These are phyloP conservation scores for Parthenolecanium corni DNA, from an alignment of 2,888 invertebrate species.

Conservation along the genomic window DNA sequence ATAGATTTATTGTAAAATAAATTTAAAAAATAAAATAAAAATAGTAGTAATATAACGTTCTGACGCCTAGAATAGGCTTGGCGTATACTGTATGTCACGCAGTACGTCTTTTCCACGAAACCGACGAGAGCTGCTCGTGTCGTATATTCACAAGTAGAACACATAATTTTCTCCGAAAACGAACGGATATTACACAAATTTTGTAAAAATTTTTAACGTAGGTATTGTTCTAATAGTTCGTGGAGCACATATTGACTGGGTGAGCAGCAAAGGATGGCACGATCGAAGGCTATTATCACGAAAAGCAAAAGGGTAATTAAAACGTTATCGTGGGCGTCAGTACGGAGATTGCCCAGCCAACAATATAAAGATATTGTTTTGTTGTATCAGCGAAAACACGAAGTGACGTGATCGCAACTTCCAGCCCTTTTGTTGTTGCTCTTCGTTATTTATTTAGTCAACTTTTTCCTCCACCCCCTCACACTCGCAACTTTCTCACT, in stretches of 20 bases:
- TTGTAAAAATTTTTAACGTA: no score
- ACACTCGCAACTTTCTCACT: neutral
- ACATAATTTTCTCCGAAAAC: no score
- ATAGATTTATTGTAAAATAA: no score
- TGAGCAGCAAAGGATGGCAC: no score
- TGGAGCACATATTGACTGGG: no score
- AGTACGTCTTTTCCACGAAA: no score
- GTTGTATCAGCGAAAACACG: conserved; percentile 23
- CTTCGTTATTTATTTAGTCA: neutral
- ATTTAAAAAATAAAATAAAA: neutral
- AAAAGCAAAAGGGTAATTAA: conserved; percentile 25
- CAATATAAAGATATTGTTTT: conserved; percentile 25
- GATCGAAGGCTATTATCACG: conserved; percentile 16
- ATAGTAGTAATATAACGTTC: neutral
- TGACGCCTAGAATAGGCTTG: no score
- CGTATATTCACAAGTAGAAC: no score
- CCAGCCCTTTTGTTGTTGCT: neutral
- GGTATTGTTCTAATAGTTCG: no score
- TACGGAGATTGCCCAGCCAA: conserved; percentile 22
- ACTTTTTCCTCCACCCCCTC: neutral
- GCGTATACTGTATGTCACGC: no score
- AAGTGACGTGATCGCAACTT: conserved; percentile 3
- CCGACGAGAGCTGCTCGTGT: no score
- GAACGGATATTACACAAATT: no score
- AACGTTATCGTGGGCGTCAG: conserved; percentile 26